Evolutionary conservation across 2,888 invertebrate species (phyloP), one percentile per base, ranked within the genome.

Genomic region (Dolichomitus sp.): DNA sequence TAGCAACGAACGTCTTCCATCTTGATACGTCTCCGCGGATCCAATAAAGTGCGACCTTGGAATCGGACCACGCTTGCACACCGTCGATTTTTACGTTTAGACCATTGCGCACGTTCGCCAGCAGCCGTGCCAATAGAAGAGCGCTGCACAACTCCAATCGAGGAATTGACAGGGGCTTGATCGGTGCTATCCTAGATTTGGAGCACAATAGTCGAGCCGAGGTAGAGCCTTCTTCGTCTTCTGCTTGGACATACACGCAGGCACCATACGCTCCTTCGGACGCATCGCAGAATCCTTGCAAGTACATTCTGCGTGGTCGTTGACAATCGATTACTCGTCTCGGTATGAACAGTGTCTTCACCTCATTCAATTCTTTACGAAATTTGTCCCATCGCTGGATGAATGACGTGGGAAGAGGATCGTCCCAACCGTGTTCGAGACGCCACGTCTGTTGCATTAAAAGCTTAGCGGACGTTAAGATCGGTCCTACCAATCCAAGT

Each of bases 401-500:
- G 7, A 77, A 45, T 4, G 30, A n/a, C 6, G 33, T 7, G 9
- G 86, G 87, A 0, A 87, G 65, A 0, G 66, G 57, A 7, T 88
- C 85, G 74, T 90, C 89, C 90, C 90, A 90, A 7, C 54, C 78
- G n/a, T 83, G 11, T 7, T 89, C 84, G 2, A 76, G 17, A 30
- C 80, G 74, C 89, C 89, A 90, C 0, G 88, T 54, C 17, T 84
- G n/a, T 66, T 88, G 89, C 63, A 82, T 79, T 1, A 80, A 52
- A 0, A 82, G 27, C 42, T 84, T 84, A 0, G 80, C 76, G 6
- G 70, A 87, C 72, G 89, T 75, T 1, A 87, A 81, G 14, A 88
- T 81, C 2, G 88, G 89, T 9, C 80, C 80, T 4, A 90, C 48
- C 9, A 85, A 78, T 0, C 88, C 88, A 0, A 89, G 63, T 0